Base-by-base conservation (phyloP, 2,113 vertebrate species). In the Mungos mungo region DNA sequence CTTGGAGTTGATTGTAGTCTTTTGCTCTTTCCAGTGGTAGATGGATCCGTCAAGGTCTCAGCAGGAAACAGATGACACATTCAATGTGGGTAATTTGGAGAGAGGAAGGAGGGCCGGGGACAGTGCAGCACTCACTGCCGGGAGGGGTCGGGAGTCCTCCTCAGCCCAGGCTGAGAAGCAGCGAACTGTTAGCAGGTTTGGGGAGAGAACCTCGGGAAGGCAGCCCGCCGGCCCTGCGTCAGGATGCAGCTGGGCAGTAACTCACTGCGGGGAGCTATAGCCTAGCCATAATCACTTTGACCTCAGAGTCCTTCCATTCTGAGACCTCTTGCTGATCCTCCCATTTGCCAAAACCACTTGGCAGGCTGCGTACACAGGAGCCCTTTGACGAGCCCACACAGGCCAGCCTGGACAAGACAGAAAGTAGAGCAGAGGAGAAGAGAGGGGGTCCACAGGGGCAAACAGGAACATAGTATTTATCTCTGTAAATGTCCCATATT, bases 141-240 rank as follows among this genome's bases (percentile, higher is more conserved):
- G 45, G 5, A 10, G n/a, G 14, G 3, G 18, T 6, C 9, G 50
- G 81, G 50, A 41, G n/a, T 27, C 23, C 5, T 31, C 41, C 41
- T 38, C 54, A 23, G 0, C 29, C 68, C 27, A n/a, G 52, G 88
- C 41, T 5, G 19, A 63, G 27, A 1, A 13, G 11, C 4, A 19
- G 7, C 0, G 35, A 80, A 52, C 50, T 7, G n/a, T 10, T 31
- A 3, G 25, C 7, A 7, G 16, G 1, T 29, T 12, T 16, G 19
- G 5, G 47, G 60, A 74, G 65, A 82, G n/a, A 71, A 7, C 45
- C 5, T 3, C 1, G 31, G 50, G 63, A 5, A 72, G 15, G 5
- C n/a, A 19, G n/a, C 60, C 3, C 2, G 18, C 5, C 12, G 10
- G 19, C 33, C 29, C 50, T n/a, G 29, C 12, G 72, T 41, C 2